Evolutionary conservation across 2,113 vertebrate species (phyloP).

Genomic region (Phyllostomus hastatus): DNA sequence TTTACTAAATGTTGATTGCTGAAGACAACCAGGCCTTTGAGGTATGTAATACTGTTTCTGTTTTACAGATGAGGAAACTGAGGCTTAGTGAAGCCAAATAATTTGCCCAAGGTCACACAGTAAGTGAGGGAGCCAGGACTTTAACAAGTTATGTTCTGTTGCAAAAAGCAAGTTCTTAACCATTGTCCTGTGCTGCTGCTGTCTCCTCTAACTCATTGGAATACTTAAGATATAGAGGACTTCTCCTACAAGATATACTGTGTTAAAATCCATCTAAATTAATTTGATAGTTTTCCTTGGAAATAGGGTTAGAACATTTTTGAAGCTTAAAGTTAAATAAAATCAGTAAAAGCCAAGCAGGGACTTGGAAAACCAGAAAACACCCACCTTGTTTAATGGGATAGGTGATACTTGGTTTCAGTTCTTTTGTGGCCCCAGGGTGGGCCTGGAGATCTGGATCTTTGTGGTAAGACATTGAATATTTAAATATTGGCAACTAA

Average conservation of each 20-base stretch:
- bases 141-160: not conserved
- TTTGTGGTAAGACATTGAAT: constrained; percentile 35
- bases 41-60: not conserved
- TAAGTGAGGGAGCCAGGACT: not conserved
- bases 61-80: not conserved
- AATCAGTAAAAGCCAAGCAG: not conserved
- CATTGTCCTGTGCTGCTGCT: not conserved
- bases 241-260: not conserved
- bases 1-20: not conserved
- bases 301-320: constrained; percentile 41
- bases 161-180: not conserved
- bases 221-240: not conserved
- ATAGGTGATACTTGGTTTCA: not conserved
- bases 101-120: not conserved
- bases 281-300: not conserved
- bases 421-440: not conserved
- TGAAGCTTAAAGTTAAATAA: constrained; percentile 25
- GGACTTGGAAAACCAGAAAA: not conserved
- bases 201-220: not conserved
- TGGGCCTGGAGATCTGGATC: not conserved
- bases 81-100: not conserved
- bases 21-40: not conserved
- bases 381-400: not conserved
- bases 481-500: not conserved
- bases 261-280: not conserved